phyloP scores from a whole-genome alignment of 2,113 vertebrate species.

The Otis tarda region DNA sequence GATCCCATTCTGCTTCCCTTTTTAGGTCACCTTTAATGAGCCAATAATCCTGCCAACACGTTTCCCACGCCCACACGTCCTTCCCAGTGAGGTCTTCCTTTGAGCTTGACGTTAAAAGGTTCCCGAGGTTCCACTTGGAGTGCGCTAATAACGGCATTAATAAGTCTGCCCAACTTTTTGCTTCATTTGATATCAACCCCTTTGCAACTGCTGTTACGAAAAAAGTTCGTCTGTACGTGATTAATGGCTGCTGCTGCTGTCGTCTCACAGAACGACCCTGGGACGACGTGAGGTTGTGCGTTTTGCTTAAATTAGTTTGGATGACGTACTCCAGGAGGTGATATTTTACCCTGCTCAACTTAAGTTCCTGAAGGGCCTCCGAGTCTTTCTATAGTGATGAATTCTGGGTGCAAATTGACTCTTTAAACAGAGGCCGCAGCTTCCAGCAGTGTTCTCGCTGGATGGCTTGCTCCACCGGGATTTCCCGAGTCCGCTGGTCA shows the following conservation, averaged over 20 bases:
- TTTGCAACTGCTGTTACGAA: neutral
- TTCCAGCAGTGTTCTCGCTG: neutral
- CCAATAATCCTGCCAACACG: conserved; percentile 10
- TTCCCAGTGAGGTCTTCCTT: conserved; percentile 49
- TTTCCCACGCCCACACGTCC: conserved; percentile 18
- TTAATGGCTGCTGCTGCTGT: neutral
- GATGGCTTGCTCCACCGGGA: neutral
- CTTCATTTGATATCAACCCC: conserved; percentile 34
- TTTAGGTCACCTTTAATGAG: conserved; percentile 19
- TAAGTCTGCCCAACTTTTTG: conserved; percentile 40
- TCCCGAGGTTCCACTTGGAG: conserved; percentile 38
- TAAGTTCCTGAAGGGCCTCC: neutral
- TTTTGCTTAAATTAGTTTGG: neutral
- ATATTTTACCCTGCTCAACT: fast-evolving
- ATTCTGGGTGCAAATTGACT: neutral
- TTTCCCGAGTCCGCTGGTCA: neutral
- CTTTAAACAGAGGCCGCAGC: neutral
- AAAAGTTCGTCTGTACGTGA: neutral
- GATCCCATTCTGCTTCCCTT: neutral
- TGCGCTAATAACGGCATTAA: conserved; percentile 42
- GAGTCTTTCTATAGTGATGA: neutral
- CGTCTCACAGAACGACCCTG: no score
- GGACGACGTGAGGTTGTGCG: fast-evolving
- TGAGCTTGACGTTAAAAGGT: conserved; percentile 60
- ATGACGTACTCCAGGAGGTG: neutral